A percentile compares a stretch with the other conserved stretches of the same genome.
Evolutionary conservation across 1,140 invertebrate genomes (phyloP).

Genomic region (Drosophila sechellia): DNA sequence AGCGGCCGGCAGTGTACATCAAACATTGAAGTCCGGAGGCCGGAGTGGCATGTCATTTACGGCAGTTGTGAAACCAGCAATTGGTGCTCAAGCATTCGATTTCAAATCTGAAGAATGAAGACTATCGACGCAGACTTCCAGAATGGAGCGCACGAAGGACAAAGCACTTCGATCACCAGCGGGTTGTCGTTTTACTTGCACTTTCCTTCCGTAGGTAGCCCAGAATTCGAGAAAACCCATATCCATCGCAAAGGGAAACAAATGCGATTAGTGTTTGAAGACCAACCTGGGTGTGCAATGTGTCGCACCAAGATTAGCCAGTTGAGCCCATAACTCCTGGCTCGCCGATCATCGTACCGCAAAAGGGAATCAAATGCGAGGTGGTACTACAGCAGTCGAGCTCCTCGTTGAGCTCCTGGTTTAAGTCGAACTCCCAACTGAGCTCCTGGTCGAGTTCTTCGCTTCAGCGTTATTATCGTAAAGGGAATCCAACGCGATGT

Average conservation of each 20-base stretch:
- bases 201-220: conserved; percentile 53
- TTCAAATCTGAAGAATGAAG: conserved; percentile 34
- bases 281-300: conserved; percentile 54
- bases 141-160: conserved; percentile 14
- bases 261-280: conserved; percentile 81
- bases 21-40: conserved; percentile 9
- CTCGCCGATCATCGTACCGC: conserved; percentile 73
- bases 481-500: conserved; percentile 76
- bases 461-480: conserved; percentile 53
- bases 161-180: conserved; percentile 19
- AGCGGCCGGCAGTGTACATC: conserved; percentile 37
- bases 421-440: conserved; percentile 31
- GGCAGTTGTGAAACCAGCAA: conserved; percentile 76
- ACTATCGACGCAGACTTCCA: conserved; percentile 4
- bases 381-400: conserved; percentile 73
- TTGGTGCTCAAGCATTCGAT: conserved; percentile 69
- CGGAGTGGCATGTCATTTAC: conserved; percentile 55
- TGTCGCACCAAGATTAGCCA: conserved; percentile 61
- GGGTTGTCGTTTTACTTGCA: conserved; percentile 52
- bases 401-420: conserved; percentile 32
- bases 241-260: conserved; percentile 82
- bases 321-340: conserved; percentile 78
- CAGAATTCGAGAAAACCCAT: conserved; percentile 38
- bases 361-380: conserved; percentile 79
- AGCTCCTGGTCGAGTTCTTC: conserved; percentile 20